Evolutionary conservation across 1,140 invertebrate genomes (phyloP), one percentile per base, ranked within the genome.

Genomic region (Listronotus oregonensis): DNA sequence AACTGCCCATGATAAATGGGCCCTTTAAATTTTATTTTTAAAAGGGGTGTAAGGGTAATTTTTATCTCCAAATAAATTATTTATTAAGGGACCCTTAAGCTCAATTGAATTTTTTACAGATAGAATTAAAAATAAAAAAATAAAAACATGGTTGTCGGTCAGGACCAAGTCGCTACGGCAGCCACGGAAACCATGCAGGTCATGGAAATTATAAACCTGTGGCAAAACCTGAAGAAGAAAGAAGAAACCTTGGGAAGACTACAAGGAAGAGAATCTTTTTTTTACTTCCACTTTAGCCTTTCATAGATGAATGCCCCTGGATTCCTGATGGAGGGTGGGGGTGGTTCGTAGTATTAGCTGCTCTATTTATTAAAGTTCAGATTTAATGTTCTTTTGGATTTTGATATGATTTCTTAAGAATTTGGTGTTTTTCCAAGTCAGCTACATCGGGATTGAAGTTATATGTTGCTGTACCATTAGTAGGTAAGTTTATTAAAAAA

Each of bases 281-380:
- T 40, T 63, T 17, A 70, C 51, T 47, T 64, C 31, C 17, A 37
- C 52, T 15, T 69, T 34, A 59, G 60, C 21, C 12, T 68, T 64
- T 63, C 8, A 57, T 68, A 5, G 61, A 55, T 0, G 27, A 14
- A 0, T 47, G 70, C 9, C 80, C 85, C 0, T 80, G 80, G 18
- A 84, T 88, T 17, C 88, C 88, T 0, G 88, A 90, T 60, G 88
- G 88, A 9, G 87, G 86, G 31, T 94, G 87, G 87, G 93, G 94
- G 0, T 96, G 94, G 94, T 85, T 96, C 10, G 90, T 97, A 0
- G 93, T 96, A 0, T 76, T 89, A 5, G 87, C 93, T 0, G 92
- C 93, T 0, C 85, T 97, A 56, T 74, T 95, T 40, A 89, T 95
- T 43, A 94, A 93, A 78, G 91, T 97, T 94, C 12, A 95, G 97